phyloP scores from a whole-genome alignment of 92 coral and sea anemone genomes.

The Epizoanthus fatuus region DNA sequence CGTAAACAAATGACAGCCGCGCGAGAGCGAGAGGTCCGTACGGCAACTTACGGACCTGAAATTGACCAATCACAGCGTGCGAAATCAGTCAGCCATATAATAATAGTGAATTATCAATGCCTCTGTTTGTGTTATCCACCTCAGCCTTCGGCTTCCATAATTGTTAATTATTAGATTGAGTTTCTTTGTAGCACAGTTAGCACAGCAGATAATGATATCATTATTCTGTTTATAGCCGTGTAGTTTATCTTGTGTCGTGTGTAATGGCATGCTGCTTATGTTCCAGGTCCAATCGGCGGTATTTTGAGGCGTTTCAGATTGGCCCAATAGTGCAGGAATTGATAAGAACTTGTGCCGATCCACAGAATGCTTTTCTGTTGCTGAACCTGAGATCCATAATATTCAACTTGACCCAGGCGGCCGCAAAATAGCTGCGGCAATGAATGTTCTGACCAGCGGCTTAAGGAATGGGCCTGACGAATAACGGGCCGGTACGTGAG shows the following conservation, averaged over 20 bases:
- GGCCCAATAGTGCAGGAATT: constrained; percentile 92
- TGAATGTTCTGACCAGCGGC: constrained; percentile 7
- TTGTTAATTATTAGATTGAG: background rate
- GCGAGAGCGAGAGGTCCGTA: too few relatives aligned
- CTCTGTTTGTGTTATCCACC: too few relatives aligned
- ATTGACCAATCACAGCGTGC: too few relatives aligned
- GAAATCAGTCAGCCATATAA: too few relatives aligned
- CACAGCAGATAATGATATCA: background rate
- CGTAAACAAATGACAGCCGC: too few relatives aligned
- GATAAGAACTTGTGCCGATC: constrained; percentile 87
- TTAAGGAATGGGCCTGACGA: constrained; percentile 34
- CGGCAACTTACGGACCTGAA: too few relatives aligned
- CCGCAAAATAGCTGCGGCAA: constrained; percentile 32
- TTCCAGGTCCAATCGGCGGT: constrained; percentile 93
- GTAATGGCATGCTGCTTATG: background rate
- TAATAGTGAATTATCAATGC: too few relatives aligned
- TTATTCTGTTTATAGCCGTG: too few relatives aligned
- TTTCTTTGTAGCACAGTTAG: background rate
- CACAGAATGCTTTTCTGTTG: constrained; percentile 92
- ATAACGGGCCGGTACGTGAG: background rate
- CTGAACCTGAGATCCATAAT: constrained; percentile 91
- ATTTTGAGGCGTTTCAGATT: constrained; percentile 98
- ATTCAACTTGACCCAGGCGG: constrained; percentile 70
- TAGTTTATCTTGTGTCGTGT: too few relatives aligned
- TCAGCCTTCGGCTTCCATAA: too few relatives aligned